Conservation (phyloP, 2,797 vertebrate genomes). For the Euthynnus affinis region DNA sequence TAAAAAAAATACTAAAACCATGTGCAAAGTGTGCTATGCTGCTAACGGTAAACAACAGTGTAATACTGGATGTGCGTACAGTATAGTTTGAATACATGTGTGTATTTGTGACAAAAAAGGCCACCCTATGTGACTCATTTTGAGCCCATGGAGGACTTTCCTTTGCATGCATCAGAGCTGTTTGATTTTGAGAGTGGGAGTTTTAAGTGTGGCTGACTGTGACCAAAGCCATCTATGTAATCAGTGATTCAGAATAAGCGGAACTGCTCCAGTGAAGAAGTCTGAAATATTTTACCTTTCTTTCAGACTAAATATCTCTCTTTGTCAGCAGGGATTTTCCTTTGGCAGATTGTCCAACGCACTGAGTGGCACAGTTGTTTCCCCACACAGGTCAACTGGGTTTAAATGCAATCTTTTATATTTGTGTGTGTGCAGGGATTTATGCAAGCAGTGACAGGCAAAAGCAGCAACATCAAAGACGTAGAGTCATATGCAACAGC, state of each 20-base stretch:
- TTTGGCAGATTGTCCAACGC: conserved; percentile 55
- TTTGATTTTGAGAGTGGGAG: conserved; percentile 50
- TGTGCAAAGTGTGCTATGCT: background rate
- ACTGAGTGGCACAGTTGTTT: conserved; percentile 49
- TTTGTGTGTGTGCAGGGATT: conserved; percentile 22
- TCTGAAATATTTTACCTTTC: conserved; percentile 53
- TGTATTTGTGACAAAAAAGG: conserved; percentile 22
- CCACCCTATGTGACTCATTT: conserved; percentile 16
- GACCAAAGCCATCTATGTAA: conserved; percentile 59
- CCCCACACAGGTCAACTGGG: conserved; percentile 47
- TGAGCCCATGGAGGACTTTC: conserved; percentile 44
- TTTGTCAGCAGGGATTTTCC: conserved; percentile 55
- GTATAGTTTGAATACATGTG: background rate
- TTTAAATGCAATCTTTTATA: conserved; percentile 44
- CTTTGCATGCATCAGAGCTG: conserved; percentile 48
- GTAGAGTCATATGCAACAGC: conserved; percentile 42
- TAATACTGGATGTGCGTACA: background rate
- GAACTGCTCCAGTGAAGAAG: conserved; percentile 31
- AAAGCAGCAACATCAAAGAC: conserved; percentile 62
- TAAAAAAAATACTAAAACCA: too few relatives aligned
- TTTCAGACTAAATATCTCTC: conserved; percentile 46
- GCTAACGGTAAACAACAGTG: background rate
- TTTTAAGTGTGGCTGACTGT: conserved; percentile 45
- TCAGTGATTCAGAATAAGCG: conserved; percentile 50
- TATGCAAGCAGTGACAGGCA: conserved; percentile 37